Evolutionary conservation across 1,140 invertebrate species (phyloP).

Genomic region (Scylla paramamosain): DNA sequence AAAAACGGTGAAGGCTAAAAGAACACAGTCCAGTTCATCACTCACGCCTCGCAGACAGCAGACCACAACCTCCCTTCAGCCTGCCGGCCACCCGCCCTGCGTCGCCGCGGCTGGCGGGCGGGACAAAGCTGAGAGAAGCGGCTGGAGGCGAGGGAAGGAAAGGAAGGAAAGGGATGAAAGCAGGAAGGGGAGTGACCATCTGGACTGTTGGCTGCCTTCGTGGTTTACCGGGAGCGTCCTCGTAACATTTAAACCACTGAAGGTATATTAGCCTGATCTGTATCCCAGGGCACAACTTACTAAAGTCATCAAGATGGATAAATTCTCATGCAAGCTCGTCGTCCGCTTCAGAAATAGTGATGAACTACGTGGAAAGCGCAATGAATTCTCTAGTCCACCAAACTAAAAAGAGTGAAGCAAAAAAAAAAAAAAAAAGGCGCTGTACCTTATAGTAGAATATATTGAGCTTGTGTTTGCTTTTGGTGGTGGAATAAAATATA

Average conservation of each 20-base stretch:
- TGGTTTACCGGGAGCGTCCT: neutral
- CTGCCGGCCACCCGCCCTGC: neutral
- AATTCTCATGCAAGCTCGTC: too few relatives aligned
- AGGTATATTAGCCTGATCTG: too few relatives aligned
- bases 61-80: neutral
- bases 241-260: neutral
- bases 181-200: conserved; percentile 17
- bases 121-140: neutral
- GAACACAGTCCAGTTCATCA: conserved; percentile 3
- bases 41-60: conserved; percentile 5
- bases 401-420: too few relatives aligned
- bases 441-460: too few relatives aligned
- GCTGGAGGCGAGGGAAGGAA: neutral
- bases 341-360: too few relatives aligned
- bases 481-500: too few relatives aligned
- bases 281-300: too few relatives aligned
- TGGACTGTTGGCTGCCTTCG: neutral
- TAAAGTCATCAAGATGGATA: too few relatives aligned
- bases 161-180: neutral
- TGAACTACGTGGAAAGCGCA: too few relatives aligned
- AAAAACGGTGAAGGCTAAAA: neutral
- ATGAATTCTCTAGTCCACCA: too few relatives aligned
- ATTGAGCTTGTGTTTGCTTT: too few relatives aligned
- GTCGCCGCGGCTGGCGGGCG: neutral
- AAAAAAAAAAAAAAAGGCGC: too few relatives aligned